Conservation (phyloP, 2,888 invertebrate species). For the Phytoseiulus persimilis region DNA sequence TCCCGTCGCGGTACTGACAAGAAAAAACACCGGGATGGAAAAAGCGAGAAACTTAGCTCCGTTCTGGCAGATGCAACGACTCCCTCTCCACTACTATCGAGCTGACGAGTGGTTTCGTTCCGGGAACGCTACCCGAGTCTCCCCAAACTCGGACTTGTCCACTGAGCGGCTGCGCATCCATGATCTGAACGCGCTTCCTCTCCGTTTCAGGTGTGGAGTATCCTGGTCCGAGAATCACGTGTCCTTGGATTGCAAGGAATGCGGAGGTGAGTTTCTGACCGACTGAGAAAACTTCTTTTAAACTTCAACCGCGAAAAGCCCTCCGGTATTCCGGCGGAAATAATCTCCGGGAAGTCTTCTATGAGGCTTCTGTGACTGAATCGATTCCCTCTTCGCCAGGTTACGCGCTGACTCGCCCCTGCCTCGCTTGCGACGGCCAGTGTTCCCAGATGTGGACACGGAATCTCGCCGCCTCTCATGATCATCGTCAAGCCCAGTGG, state of each 20-base stretch:
- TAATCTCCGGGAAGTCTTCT: neutral
- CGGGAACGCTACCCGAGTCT: no score
- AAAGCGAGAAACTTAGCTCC: no score
- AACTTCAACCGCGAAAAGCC: no score
- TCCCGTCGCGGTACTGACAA: neutral
- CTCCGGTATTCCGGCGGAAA: neutral
- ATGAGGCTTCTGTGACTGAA: neutral
- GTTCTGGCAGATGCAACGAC: no score
- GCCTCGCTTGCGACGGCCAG: constrained; percentile 65
- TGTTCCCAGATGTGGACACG: constrained; percentile 66
- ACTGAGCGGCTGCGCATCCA: neutral
- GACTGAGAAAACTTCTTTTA: no score
- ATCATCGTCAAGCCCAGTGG: constrained; percentile 42
- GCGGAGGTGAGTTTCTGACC: constrained; percentile 55
- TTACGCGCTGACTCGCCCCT: constrained; percentile 65
- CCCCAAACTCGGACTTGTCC: no score
- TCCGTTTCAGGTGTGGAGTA: constrained; percentile 60
- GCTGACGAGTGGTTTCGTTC: no score
- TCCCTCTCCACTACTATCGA: no score
- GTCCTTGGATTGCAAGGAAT: constrained; percentile 67
- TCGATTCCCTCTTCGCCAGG: constrained; percentile 48
- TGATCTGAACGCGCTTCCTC: constrained; percentile 13
- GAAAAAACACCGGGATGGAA: neutral
- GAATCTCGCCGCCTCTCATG: constrained; percentile 59
- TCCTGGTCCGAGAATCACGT: constrained; percentile 70